Evolutionary conservation across 2,888 invertebrate genomes (phyloP).

Genomic region (Auanema sp.): DNA sequence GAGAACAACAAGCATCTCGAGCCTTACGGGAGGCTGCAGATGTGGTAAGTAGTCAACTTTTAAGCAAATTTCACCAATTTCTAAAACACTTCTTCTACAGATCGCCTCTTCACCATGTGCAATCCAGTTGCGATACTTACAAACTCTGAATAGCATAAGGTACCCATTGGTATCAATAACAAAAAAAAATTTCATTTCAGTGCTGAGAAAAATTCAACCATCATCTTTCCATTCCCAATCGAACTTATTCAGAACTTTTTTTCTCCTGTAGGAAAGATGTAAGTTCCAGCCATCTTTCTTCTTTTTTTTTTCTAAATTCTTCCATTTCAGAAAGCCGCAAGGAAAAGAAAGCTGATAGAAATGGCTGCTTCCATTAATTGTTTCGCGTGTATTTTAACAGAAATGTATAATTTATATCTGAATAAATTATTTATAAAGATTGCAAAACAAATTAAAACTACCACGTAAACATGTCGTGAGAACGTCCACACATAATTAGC

Average conservation of each 20-base stretch:
- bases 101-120: constrained; percentile 82
- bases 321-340: too few relatives aligned
- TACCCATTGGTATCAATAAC: constrained; percentile 40
- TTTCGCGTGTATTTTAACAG: too few relatives aligned
- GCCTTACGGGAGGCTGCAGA: constrained; percentile 83
- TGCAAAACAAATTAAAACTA: too few relatives aligned
- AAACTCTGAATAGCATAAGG: constrained; percentile 78
- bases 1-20: constrained; percentile 74
- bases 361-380: too few relatives aligned
- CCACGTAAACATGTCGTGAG: too few relatives aligned
- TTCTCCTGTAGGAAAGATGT: too few relatives aligned
- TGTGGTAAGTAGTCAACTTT: constrained; percentile 66
- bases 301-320: too few relatives aligned
- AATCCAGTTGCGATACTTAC: constrained; percentile 72
- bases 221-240: constrained; percentile 90
- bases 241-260: constrained; percentile 69
- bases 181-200: constrained; percentile 67
- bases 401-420: too few relatives aligned
- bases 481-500: too few relatives aligned
- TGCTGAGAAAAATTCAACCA: constrained; percentile 96
- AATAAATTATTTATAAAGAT: too few relatives aligned
- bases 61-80: background rate
- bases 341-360: too few relatives aligned
- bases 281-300: too few relatives aligned
- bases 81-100: constrained; percentile 15